These are phyloP conservation scores for Mizuhopecten yessoensis DNA, from an alignment of 1,140 invertebrate genomes.

Conservation along the genomic window DNA sequence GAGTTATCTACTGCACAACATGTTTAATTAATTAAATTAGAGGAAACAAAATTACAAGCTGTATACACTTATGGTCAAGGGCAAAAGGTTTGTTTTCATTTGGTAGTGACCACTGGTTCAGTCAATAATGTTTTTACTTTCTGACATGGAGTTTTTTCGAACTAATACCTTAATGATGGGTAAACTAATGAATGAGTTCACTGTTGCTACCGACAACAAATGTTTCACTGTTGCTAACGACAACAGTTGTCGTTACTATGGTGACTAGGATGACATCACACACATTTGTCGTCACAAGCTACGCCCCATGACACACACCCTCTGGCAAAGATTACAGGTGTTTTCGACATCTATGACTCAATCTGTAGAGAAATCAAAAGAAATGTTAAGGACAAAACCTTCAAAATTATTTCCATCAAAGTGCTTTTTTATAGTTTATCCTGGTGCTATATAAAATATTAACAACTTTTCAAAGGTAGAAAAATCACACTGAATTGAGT, in stretches of 20 bases:
- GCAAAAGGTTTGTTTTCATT: not conserved
- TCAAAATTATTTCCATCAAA: too few species aligned
- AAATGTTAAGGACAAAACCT: not conserved
- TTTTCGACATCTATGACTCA: conserved; percentile 24
- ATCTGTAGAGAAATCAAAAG: not conserved
- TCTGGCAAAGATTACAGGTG: not conserved
- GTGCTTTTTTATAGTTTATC: too few species aligned
- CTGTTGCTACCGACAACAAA: conserved; percentile 33
- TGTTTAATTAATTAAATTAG: conserved; percentile 1
- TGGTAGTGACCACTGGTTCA: not conserved
- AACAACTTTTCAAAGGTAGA: too few species aligned
- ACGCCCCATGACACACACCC: conserved; percentile 7
- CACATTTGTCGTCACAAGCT: conserved; percentile 21
- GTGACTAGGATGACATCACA: conserved; percentile 32
- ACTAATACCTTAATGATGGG: not conserved
- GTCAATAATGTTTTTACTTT: not conserved
- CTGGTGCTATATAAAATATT: too few species aligned
- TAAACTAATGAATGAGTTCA: conserved; percentile 17
- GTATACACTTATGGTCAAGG: conserved; percentile 38
- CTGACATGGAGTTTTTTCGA: too few species aligned
- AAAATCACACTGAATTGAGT: too few species aligned
- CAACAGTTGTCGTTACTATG: conserved; percentile 28
- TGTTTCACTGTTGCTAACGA: conserved; percentile 37
- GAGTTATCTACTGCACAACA: conserved; percentile 33
- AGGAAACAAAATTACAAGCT: conserved; percentile 28